phyloP scores from a whole-genome alignment of 2,888 invertebrate genomes.

The Lasioglossum marginatum region DNA sequence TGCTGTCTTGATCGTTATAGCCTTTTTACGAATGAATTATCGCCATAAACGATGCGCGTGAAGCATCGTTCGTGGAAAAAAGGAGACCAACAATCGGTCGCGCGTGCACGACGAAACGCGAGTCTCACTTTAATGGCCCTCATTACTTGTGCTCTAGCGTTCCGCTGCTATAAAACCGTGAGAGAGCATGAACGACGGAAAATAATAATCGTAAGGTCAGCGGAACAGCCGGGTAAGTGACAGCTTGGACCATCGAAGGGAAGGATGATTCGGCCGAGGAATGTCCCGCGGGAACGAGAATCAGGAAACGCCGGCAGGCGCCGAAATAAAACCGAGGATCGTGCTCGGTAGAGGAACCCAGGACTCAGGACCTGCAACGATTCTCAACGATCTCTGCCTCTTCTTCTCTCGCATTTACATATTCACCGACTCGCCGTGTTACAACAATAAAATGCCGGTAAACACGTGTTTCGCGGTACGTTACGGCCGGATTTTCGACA shows the following conservation, averaged over 20 bases:
- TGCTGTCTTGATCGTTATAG: slow-evolving; percentile 29
- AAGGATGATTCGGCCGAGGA: slow-evolving; percentile 30
- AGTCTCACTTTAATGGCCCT: slow-evolving; percentile 28
- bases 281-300: slow-evolving; percentile 24
- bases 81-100: slow-evolving; percentile 28
- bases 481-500: slow-evolving; percentile 59
- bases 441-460: slow-evolving; percentile 77
- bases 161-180: slow-evolving; percentile 10
- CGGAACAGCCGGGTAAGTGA: slow-evolving; percentile 25
- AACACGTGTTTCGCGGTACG: slow-evolving; percentile 73
- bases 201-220: slow-evolving; percentile 49
- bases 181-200: not conserved
- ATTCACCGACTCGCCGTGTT: slow-evolving; percentile 59
- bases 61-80: slow-evolving; percentile 18
- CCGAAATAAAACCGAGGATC: slow-evolving; percentile 61
- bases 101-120: slow-evolving; percentile 28
- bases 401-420: slow-evolving; percentile 63
- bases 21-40: slow-evolving; percentile 46
- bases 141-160: slow-evolving; percentile 27
- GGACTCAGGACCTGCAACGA: not conserved
- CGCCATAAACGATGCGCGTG: slow-evolving; percentile 30
- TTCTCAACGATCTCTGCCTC: not conserved
- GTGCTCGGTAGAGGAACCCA: not conserved
- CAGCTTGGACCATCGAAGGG: slow-evolving; percentile 6
- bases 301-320: slow-evolving; percentile 32